Percentiles rank a stretch among this genome's conserved stretches.
phyloP scores from a whole-genome alignment of 2,113 vertebrate genomes.

The Aspiorhynchus laticeps region DNA sequence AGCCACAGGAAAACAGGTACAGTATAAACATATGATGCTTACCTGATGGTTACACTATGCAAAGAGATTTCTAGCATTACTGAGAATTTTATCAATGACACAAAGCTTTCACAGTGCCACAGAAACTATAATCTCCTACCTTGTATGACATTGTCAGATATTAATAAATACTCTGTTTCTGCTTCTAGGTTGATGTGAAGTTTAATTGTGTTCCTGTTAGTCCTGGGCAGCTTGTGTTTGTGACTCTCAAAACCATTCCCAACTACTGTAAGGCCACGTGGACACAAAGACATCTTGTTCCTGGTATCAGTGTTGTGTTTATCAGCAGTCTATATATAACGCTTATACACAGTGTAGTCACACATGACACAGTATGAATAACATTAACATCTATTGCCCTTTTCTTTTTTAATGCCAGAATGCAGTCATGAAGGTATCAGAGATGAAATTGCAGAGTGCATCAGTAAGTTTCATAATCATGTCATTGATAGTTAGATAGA shows the following conservation, averaged over 20 bases:
- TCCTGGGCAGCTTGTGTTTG: conserved; percentile 74
- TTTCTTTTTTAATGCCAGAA: conserved; percentile 70
- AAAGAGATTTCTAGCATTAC: not conserved
- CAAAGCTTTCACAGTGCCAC: not conserved
- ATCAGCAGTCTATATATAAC: not conserved
- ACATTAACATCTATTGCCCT: not conserved
- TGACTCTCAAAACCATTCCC: conserved; percentile 82
- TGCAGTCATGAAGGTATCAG: conserved; percentile 79
- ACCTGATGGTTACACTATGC: not conserved
- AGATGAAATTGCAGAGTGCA: conserved; percentile 79
- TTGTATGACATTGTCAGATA: not conserved
- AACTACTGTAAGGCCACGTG: conserved; percentile 78
- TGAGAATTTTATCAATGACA: not conserved
- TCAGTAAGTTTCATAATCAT: conserved; percentile 73
- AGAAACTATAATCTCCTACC: not conserved
- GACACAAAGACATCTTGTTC: conserved; percentile 74
- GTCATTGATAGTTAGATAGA: not conserved
- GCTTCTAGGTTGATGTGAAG: conserved; percentile 78
- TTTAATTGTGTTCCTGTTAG: conserved; percentile 79
- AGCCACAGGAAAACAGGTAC: conserved; percentile 65
- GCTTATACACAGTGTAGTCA: not conserved
- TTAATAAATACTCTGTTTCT: conserved; percentile 31
- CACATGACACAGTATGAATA: not conserved
- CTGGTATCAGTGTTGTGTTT: conserved; percentile 73
- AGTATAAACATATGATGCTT: not conserved